These are phyloP conservation scores for Chloromyia formosa DNA, from an alignment of 2,888 invertebrate species.

Conservation along the genomic window DNA sequence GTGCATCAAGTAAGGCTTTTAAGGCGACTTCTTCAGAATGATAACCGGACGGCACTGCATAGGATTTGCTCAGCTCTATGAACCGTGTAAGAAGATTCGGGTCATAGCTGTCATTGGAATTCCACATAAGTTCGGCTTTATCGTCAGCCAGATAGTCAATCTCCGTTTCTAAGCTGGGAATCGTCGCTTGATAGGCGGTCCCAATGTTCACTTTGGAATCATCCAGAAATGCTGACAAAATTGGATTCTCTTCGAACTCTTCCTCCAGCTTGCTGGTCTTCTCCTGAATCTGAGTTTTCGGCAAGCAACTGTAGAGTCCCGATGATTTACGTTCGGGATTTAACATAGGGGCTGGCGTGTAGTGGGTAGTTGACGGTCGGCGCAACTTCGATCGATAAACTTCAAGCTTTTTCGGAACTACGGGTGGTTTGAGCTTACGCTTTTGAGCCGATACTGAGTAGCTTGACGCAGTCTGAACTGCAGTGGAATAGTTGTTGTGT, in stretches of 20 bases:
- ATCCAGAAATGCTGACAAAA: conserved; percentile 60
- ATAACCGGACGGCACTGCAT: conserved; percentile 92
- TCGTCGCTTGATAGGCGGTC: conserved; percentile 82
- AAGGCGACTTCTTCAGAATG: conserved; percentile 93
- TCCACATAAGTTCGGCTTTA: conserved; percentile 84
- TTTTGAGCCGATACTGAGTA: conserved; percentile 55
- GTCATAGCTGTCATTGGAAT: conserved; percentile 73
- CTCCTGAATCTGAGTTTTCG: conserved; percentile 59
- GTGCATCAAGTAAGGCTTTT: conserved; percentile 85
- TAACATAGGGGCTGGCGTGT: conserved; percentile 93
- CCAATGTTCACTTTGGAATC: conserved; percentile 86
- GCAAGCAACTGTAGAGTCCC: conserved; percentile 72
- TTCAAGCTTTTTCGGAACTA: conserved; percentile 52
- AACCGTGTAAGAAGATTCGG: conserved; percentile 82
- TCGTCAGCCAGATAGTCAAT: conserved; percentile 62
- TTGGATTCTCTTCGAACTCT: conserved; percentile 60
- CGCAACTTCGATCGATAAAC: conserved; percentile 61
- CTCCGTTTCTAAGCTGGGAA: conserved; percentile 70
- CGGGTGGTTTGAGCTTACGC: conserved; percentile 57
- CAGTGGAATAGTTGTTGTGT: conserved; percentile 41
- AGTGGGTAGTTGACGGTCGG: conserved; percentile 67
- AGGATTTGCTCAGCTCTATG: conserved; percentile 94
- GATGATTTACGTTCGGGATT: conserved; percentile 90
- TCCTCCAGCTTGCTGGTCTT: conserved; percentile 61
- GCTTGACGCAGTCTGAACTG: not conserved